Evolutionary conservation across 2,797 vertebrate genomes (phyloP).

Genomic region (Hirundo rustica): DNA sequence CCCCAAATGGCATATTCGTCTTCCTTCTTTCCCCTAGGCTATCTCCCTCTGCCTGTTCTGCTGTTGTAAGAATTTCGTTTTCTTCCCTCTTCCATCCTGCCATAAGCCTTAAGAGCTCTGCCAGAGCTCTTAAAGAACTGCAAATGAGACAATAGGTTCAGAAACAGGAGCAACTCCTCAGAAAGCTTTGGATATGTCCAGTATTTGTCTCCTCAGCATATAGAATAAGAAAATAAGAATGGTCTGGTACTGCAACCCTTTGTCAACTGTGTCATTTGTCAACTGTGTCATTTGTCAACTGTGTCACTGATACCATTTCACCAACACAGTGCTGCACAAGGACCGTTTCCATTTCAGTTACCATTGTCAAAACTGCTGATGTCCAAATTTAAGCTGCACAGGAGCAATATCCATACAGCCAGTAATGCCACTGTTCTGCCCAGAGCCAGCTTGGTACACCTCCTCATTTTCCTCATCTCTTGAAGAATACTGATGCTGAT

Average conservation of each 20-base stretch:
- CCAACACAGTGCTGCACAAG: background rate
- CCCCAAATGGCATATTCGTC: accelerated
- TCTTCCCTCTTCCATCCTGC: background rate
- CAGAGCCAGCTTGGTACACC: background rate
- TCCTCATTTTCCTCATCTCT: background rate
- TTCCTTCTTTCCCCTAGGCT: background rate
- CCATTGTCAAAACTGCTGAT: background rate
- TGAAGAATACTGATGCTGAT: background rate
- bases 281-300: accelerated
- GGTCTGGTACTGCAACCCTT: background rate
- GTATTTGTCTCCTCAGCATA: background rate
- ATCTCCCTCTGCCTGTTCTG: background rate
- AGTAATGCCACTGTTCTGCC: background rate
- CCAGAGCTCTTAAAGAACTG: background rate
- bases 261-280: background rate
- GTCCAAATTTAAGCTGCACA: background rate
- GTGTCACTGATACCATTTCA: background rate
- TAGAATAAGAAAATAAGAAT: background rate
- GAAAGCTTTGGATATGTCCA: background rate
- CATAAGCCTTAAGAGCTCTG: background rate
- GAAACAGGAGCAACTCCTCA: background rate
- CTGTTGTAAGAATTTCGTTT: background rate
- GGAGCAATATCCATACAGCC: background rate
- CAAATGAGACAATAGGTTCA: background rate
- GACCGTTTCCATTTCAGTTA: background rate